phyloP scores from a whole-genome alignment of 37 sponge, comb jelly and placozoan species.

The Chondrilla cf. caribensis region DNA sequence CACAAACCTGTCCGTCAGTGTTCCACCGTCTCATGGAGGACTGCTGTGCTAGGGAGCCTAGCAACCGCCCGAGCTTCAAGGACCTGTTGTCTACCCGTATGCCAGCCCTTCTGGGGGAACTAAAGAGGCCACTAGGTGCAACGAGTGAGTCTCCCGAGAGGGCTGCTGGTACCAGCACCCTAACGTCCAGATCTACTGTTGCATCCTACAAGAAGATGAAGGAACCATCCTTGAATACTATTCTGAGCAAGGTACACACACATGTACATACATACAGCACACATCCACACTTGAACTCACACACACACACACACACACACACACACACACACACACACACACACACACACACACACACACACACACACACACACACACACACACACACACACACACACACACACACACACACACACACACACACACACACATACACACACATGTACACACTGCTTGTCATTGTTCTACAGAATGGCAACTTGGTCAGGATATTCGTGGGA shows the following conservation, averaged over 20 bases:
- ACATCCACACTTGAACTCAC: neutral
- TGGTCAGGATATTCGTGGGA: slow-evolving; percentile 39
- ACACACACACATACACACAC: neutral
- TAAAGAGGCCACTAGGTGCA: neutral
- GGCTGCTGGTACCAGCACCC: neutral
- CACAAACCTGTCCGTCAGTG: slow-evolving; percentile 42
- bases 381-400: no score
- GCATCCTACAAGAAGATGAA: neutral
- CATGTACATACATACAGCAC: slow-evolving; percentile 6
- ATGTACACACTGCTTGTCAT: neutral
- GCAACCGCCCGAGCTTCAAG: slow-evolving; percentile 39
- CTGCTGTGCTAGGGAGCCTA: slow-evolving; percentile 51
- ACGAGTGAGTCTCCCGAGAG: neutral
- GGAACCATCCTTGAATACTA: slow-evolving; percentile 9
- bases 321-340: no score
- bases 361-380: no score
- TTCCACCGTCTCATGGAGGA: slow-evolving; percentile 45
- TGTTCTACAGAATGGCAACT: slow-evolving; percentile 14
- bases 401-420: neutral
- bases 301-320: slow-evolving; percentile 15
- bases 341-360: no score
- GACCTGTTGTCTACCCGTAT: slow-evolving; percentile 29
- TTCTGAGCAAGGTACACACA: slow-evolving; percentile 18
- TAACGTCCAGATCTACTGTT: no score
- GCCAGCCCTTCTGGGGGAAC: neutral